Conservation (phyloP, 2,113 vertebrate genomes). For the Scopus umbretta region DNA sequence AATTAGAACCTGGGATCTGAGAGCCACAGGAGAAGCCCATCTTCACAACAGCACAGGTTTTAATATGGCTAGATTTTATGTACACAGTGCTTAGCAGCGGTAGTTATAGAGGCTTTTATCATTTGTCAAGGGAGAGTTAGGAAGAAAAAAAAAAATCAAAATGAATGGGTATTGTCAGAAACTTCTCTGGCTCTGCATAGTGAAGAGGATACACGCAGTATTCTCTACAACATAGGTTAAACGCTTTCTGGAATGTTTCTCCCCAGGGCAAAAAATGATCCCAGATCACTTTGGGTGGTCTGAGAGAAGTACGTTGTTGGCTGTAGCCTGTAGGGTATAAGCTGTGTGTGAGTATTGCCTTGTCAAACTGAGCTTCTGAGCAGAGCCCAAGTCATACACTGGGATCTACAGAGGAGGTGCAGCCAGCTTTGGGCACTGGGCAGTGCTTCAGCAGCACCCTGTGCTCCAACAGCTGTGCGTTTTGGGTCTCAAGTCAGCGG, state of each 20-base stretch:
- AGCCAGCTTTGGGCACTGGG: neutral
- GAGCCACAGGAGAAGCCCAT: neutral
- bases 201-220: neutral
- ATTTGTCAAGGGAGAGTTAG: neutral
- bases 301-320: neutral
- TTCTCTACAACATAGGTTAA: neutral
- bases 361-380: neutral
- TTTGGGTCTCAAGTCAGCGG: neutral
- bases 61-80: neutral
- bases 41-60: neutral
- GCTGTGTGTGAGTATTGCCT: neutral
- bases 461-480: neutral
- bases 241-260: neutral
- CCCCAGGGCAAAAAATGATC: neutral
- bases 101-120: neutral
- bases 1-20: neutral
- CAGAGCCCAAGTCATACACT: rapidly evolving
- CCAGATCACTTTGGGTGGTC: neutral
- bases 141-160: neutral
- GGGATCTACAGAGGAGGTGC: neutral
- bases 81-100: neutral
- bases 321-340: neutral
- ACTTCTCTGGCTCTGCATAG: neutral
- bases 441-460: neutral
- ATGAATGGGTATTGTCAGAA: neutral